A percentile compares a stretch with the other conserved stretches of the same genome.
Conservation (phyloP, 2,797 vertebrate species). For the Sebastes wilsoni region DNA sequence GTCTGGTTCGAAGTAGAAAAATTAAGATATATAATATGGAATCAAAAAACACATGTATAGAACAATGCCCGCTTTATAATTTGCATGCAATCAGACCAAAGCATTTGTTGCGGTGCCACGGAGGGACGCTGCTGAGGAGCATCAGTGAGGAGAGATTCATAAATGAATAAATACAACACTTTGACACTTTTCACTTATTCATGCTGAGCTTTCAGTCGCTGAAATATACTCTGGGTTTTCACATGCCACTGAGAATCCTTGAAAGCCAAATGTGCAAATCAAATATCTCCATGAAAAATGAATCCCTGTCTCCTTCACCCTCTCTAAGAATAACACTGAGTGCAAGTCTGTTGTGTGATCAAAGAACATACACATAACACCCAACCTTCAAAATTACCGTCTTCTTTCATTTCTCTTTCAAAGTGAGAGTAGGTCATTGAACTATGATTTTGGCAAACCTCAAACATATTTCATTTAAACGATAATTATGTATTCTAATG, state of each 20-base stretch:
- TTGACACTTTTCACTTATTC: conserved; percentile 81
- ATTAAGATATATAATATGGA: neutral
- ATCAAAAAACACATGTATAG: neutral
- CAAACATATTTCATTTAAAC: neutral
- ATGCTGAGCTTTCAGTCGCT: conserved; percentile 73
- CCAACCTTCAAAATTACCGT: neutral
- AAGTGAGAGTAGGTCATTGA: neutral
- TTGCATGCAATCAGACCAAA: conserved; percentile 27
- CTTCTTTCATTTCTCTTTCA: neutral
- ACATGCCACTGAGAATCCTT: conserved; percentile 64
- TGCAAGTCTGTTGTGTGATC: conserved; percentile 30
- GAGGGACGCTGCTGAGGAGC: conserved; percentile 25
- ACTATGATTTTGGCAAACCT: neutral
- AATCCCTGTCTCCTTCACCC: conserved; percentile 46
- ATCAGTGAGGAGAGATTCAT: conserved; percentile 62
- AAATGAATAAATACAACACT: conserved; percentile 79
- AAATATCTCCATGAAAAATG: conserved; percentile 74
- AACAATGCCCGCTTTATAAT: conserved; percentile 23
- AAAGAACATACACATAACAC: conserved; percentile 27
- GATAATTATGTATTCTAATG: neutral
- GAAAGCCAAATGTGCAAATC: conserved; percentile 74
- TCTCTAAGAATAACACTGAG: conserved; percentile 52
- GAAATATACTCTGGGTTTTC: conserved; percentile 64
- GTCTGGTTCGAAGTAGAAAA: neutral
- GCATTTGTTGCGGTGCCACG: conserved; percentile 30